Percentiles rank a stretch among this genome's conserved stretches.
Conservation (phyloP, 2,888 invertebrate genomes). For the Tipula confusa region DNA sequence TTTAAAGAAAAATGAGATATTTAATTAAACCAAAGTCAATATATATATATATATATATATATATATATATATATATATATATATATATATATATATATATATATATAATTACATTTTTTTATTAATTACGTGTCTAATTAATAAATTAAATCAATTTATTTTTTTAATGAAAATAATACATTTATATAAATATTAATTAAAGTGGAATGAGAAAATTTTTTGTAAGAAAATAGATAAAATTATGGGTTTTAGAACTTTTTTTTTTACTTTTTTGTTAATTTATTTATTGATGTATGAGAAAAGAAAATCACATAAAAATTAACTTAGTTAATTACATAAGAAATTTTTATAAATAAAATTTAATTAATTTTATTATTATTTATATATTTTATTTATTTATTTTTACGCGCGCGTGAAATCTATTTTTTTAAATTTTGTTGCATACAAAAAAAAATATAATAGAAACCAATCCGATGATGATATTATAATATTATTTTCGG, state of each 20-base stretch:
- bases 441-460: neutral
- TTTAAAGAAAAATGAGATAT: slow-evolving; percentile 27
- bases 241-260: slow-evolving; percentile 26
- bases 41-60: neutral
- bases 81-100: neutral
- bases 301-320: neutral
- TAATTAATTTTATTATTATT: slow-evolving; percentile 16
- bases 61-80: neutral
- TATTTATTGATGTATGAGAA: neutral
- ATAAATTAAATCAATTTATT: slow-evolving; percentile 6
- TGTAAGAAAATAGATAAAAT: neutral
- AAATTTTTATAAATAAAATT: neutral
- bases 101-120: neutral
- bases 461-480: neutral
- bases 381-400: slow-evolving; percentile 12
- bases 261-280: slow-evolving; percentile 30
- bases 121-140: slow-evolving; percentile 14
- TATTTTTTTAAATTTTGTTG: neutral
- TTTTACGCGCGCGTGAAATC: neutral
- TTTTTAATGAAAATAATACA: slow-evolving; percentile 3
- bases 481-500: neutral
- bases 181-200: neutral
- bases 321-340: neutral
- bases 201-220: slow-evolving; percentile 13
- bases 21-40: slow-evolving; percentile 7